These are phyloP conservation scores for Merodon equestris DNA, from an alignment of 2,888 invertebrate genomes.

Conservation along the genomic window DNA sequence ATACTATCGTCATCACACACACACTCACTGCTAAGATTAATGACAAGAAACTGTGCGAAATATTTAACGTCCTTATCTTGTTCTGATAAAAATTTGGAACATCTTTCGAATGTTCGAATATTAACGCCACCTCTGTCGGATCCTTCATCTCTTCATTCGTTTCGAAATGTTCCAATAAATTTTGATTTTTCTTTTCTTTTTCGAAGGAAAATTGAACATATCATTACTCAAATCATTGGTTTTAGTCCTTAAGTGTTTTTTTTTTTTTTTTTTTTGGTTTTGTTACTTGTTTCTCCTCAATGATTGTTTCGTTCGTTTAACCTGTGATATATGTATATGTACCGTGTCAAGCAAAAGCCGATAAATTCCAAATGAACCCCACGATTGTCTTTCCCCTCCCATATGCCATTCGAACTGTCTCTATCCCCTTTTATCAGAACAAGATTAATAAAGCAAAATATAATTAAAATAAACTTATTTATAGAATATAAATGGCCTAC, in stretches of 20 bases:
- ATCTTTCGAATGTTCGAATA: no score
- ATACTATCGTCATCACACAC: slow-evolving; percentile 50
- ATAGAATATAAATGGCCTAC: slow-evolving; percentile 41
- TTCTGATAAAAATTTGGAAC: slow-evolving; percentile 66
- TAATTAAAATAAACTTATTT: slow-evolving; percentile 17
- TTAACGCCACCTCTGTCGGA: no score
- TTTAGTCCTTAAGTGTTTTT: slow-evolving; percentile 48
- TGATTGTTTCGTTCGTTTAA: no score
- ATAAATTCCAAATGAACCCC: no score
- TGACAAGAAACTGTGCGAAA: slow-evolving; percentile 46
- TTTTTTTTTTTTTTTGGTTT: slow-evolving; percentile 10
- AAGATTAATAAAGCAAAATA: slow-evolving; percentile 33
- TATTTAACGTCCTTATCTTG: slow-evolving; percentile 66
- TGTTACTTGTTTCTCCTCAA: slow-evolving; percentile 27
- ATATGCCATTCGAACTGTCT: neutral
- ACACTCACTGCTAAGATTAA: slow-evolving; percentile 57
- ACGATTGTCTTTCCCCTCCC: neutral
- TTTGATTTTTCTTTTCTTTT: no score
- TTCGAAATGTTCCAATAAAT: no score
- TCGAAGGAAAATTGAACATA: slow-evolving; percentile 33
- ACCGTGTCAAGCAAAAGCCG: no score
- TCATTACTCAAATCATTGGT: slow-evolving; percentile 54
- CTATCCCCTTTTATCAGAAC: slow-evolving; percentile 55
- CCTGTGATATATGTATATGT: slow-evolving; percentile 53
- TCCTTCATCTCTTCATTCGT: no score